These are phyloP conservation scores for Thysanoteuthis rhombus DNA, from an alignment of 2,888 invertebrate species.

Conservation along the genomic window DNA sequence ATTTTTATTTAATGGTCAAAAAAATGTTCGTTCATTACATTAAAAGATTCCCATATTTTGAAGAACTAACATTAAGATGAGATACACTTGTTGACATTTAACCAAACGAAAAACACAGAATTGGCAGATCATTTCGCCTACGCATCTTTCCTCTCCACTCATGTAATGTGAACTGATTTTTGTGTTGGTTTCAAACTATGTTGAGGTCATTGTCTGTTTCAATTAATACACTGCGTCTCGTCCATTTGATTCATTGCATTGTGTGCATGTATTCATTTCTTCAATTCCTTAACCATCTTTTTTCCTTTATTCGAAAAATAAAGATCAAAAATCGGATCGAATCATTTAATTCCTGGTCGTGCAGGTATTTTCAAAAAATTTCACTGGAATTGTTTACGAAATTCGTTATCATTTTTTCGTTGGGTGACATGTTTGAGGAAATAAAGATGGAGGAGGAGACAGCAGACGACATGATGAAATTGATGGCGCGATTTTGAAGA, in stretches of 20 bases:
- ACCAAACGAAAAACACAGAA: no score
- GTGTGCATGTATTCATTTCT: neutral
- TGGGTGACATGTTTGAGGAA: conserved; percentile 12
- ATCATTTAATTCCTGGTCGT: neutral
- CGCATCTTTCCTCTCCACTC: no score
- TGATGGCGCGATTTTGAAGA: neutral
- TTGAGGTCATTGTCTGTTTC: no score
- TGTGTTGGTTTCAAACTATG: no score
- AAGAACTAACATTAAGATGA: no score
- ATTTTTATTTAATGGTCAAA: no score
- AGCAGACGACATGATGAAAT: neutral
- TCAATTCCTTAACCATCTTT: neutral
- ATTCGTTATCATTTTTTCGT: conserved; percentile 12
- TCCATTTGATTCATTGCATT: neutral
- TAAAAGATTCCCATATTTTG: no score
- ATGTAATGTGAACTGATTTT: no score
- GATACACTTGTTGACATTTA: no score
- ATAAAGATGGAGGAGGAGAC: neutral
- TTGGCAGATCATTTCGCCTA: no score
- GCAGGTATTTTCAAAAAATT: neutral
- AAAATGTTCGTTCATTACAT: no score
- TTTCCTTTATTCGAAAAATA: neutral
- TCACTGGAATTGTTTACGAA: neutral
- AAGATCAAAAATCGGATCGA: neutral
- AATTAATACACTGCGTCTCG: neutral